Evolutionary conservation across 2,888 invertebrate genomes (phyloP), one percentile per base, ranked within the genome.

Genomic region (Lymantria dispar): DNA sequence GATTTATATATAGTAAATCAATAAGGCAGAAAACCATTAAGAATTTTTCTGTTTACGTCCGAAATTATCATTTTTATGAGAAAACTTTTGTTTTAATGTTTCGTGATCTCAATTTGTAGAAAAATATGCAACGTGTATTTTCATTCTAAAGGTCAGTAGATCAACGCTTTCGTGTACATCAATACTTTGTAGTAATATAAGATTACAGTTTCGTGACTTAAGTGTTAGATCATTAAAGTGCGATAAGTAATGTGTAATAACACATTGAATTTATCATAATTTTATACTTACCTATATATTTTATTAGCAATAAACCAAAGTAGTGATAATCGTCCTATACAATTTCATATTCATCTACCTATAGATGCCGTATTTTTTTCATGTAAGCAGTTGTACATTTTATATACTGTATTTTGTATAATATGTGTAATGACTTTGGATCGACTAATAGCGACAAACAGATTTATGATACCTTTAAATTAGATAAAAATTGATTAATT

Each of bases 141-240:
- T 63, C 56, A 60, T 62, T 60, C 56, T 62, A 62, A 38, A 2
- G 22, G 36, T 1, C 58, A 22, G 54, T 69, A 60, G 68, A 69
- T 70, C 71, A 63, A 68, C 60, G 59, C 58, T 66, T 62, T 62
- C 54, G 60, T n/a, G n/a, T n/a, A n/a, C n/a, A n/a, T n/a, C n/a
- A n/a, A n/a, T n/a, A 56, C 67, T 68, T 75, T 71, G 76, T 85
- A 85, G 84, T 81, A 73, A 73, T 79, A 40, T 89, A 89, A 89
- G 89, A 81, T 87, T 88, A 88, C 85, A 87, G 86, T 89, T 81
- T 81, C 85, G 78, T 83, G 80, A 78, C 68, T 76, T 68, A 85
- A 85, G 87, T 89, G 86, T 77, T 79, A 83, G 86, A 87, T 88
- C 85, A 82, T 80, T 83, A 70, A 69, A 68, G 68, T 68, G 64